Evolutionary conservation across 2,888 invertebrate species (phyloP).

Genomic region (Lamellibrachia columna): DNA sequence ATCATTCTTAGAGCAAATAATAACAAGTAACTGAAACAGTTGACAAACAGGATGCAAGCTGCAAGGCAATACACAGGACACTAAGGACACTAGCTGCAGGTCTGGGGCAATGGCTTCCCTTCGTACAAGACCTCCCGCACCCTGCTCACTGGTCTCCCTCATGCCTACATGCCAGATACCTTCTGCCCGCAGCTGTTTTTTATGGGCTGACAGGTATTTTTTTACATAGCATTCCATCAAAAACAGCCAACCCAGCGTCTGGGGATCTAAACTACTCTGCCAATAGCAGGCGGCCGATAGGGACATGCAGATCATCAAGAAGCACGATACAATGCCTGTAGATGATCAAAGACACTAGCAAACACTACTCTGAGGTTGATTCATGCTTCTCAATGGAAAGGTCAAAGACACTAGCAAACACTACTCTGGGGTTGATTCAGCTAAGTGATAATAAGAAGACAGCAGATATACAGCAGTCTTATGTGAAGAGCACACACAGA

Average conservation of each 20-base stretch:
- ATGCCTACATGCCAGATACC: not conserved
- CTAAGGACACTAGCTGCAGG: not conserved
- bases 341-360: not conserved
- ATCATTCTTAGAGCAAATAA: constrained; percentile 1
- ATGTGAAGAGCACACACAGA: constrained; percentile 18
- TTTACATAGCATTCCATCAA: not conserved
- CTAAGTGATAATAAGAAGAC: not conserved
- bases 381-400: not conserved
- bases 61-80: not conserved
- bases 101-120: not conserved
- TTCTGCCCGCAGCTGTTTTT: too few species aligned
- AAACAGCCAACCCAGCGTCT: not conserved
- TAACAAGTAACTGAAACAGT: not conserved
- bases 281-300: too few species aligned
- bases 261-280: not conserved
- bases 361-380: not conserved
- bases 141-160: not conserved
- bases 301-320: not conserved
- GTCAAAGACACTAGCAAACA: constrained; percentile 4
- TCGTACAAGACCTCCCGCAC: not conserved
- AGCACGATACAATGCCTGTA: not conserved
- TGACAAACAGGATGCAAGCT: not conserved
- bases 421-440: not conserved
- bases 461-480: not conserved
- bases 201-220: too few species aligned